phyloP scores from a whole-genome alignment of 2,888 invertebrate species.

The Pollenia labialis region DNA sequence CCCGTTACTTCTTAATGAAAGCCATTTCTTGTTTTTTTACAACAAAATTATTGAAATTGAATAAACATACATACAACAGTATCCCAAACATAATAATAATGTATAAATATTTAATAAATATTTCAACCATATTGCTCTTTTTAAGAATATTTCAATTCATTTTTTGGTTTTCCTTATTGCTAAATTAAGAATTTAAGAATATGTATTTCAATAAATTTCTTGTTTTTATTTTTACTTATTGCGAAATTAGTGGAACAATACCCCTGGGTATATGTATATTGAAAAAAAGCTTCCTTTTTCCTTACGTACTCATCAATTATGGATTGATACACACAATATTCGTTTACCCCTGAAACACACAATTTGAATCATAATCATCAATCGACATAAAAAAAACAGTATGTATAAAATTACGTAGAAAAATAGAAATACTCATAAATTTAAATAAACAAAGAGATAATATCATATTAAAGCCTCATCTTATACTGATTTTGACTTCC shows the following conservation, averaged over 20 bases:
- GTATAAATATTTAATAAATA: not conserved
- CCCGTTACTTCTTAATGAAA: too few species aligned
- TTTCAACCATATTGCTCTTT: not conserved
- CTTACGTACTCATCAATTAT: conserved; percentile 19
- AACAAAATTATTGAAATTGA: too few species aligned
- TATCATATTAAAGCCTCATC: conserved; percentile 66
- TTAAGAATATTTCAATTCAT: not conserved
- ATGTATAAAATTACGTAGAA: not conserved
- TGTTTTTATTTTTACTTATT: too few species aligned
- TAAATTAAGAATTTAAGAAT: not conserved
- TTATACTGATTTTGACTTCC: conserved; percentile 62
- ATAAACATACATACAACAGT: too few species aligned
- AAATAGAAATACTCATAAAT: conserved; percentile 14
- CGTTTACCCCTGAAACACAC: not conserved
- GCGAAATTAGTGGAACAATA: conserved; percentile 8
- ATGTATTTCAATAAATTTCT: too few species aligned
- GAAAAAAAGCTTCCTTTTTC: not conserved
- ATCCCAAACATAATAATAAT: too few species aligned
- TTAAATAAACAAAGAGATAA: conserved; percentile 25
- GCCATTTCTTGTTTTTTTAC: too few species aligned
- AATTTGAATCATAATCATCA: not conserved
- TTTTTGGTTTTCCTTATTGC: too few species aligned
- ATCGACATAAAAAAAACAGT: not conserved
- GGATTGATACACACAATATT: not conserved
- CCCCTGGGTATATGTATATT: not conserved